Base-by-base conservation (phyloP, 2,888 invertebrate genomes). In the Psylliodes chrysocephalus region DNA sequence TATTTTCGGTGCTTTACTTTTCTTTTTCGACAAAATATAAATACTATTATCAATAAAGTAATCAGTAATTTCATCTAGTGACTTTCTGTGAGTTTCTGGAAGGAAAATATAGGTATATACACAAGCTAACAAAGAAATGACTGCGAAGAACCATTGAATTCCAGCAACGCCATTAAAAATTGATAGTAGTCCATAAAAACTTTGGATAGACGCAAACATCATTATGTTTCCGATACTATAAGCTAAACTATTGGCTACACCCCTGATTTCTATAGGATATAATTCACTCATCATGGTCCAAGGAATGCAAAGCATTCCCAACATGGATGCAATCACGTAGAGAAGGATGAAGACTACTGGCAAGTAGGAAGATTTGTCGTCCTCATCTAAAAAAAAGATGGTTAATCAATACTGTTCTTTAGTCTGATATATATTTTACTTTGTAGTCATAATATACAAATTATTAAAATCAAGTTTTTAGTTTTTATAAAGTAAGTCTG, bases 281-380 rank as follows among this genome's bases (percentile, higher is more conserved):
- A 88, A 77, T 79, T 88, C 88, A 0, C 87, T 87, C 0, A 87
- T 87, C 86, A 88, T 86, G n/a, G 87, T 87, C 88, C 88, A 88
- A 0, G 88, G 88, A 14, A 88, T 86, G 4, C 86, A 86, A 33
- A 88, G 78, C 70, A 88, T 79, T 0, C 88, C 88, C 35, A 87
- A 82, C 86, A 87, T 87, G 4, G 86, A 86, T 0, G 86, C 83
- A 57, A 86, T 84, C 1, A 88, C 87, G 75, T 86, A 88, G 0
- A 86, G 74, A 4, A 87, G 71, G 1, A 88, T 77, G 59, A 86
- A 83, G 0, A 82, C 66, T 0, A 87, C 85, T 2, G 87, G 86
- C 1, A 86, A 78, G 81, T 82, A 83, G 2, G n/a, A n/a, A n/a
- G 71, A 80, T 60, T 78, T 70, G 2, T 75, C 68, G 0, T 79